Evolutionary conservation across 2,797 vertebrate species (phyloP), one percentile per base, ranked within the genome.

Genomic region (Spheniscus humboldti): DNA sequence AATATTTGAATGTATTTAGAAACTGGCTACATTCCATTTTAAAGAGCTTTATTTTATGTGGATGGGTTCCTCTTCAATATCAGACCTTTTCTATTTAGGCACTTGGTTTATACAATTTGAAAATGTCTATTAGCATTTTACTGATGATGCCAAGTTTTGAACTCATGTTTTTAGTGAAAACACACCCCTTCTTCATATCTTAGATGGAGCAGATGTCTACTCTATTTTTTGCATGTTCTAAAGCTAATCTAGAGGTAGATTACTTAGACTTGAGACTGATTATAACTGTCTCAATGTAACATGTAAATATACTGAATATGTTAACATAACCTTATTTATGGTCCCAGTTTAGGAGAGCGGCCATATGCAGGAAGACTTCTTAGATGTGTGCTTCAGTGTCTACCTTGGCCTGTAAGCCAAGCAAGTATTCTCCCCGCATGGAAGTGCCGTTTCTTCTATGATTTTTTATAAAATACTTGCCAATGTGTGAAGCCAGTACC

Each of bases 11-110:
- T 95, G 85, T 92, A 85, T 95, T 94, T 95, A 74, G 88, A 95
- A 95, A 92, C 94, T 81, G 72, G 57, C 81, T 92, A 97, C 97
- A 98, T 98, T 98, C 97, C 97, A 77, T 82, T 81, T 95, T 75
- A 59, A 92, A 94, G 81, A 82, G 23, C 78, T 95, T 88, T 95
- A 87, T 95, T 90, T 72, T 84, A 60, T 88, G 41, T 79, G 62
- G 62, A 83, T 43, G 28, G 2, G 10, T 86, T 96, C 53, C 19
- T 28, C 23, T 68, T 93, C 45, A 39, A 7, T 62, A 76, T 78
- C 27, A 93, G 84, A 28, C 22, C 10, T 83, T 81, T 92, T 79
- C 41, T 91, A 37, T 75, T 94, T 91, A 77, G 57, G 27, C 13
- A 66, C 3, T 92, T 90, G 47, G 31, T 88, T 91, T 90, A 71